Evolutionary conservation across 1,140 invertebrate species (phyloP), one percentile per base, ranked within the genome.

Genomic region (Gryllus bimaculatus): DNA sequence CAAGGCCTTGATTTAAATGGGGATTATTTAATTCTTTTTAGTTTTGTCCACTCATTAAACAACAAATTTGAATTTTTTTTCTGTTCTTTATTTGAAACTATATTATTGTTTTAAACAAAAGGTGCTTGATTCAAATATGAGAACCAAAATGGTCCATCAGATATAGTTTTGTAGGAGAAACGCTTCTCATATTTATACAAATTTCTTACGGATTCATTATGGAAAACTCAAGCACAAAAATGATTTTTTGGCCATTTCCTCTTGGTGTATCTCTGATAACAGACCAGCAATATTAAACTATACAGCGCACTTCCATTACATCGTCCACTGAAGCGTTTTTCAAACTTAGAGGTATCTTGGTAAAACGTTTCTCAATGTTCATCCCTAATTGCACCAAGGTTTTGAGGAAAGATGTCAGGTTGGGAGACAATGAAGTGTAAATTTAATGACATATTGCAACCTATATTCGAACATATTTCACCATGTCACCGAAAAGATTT

Each of bases 361-460:
- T 48, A 26, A 77, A 77, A 77, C 21, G 8, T 26, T 77, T 77
- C 76, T 10, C 76, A 8, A 77, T 77, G 76, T 15, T 77, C 76
- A 77, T 39, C 76, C 66, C 76, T 77, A 48, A 77, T 48, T 47
- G 8, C 21, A n/a, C 74, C 74, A 20, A 75, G 74, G 74, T 75
- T 75, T 39, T 75, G n/a, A 39, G 74, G 74, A 75, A 77, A 77
- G 76, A 77, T 49, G 76, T 77, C 26, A 8, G 39, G 76, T 49
- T 26, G 47, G 66, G 47, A 77, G 47, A 49, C 26, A 8, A 54
- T 8, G 15, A 54, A 54, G 8, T 54, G 49, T 54, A 54, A 15
- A 8, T 8, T 77, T 26, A 77, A 48, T 26, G 26, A 77, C 76
- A 77, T n/a, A n/a, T n/a, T 77, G 76, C 76, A 77, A 77, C 76